Conservation (phyloP, 2,888 invertebrate species). For the Labia minor region DNA sequence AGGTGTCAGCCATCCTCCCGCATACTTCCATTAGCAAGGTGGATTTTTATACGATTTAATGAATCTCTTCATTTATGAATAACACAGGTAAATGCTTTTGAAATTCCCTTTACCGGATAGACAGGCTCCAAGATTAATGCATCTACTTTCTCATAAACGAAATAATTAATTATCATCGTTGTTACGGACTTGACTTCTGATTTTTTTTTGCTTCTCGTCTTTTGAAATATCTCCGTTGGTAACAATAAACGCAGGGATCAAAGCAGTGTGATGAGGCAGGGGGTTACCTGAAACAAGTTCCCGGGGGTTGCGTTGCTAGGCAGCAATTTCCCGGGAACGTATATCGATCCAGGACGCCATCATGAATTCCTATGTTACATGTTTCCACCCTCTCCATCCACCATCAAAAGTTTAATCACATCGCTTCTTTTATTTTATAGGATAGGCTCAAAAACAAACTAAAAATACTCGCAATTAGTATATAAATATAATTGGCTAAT, state of each 20-base stretch:
- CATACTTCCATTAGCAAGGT: neutral
- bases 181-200: too few species aligned
- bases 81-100: neutral
- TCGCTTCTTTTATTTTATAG: too few species aligned
- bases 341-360: neutral
- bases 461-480: too few species aligned
- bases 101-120: neutral
- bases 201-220: too few species aligned
- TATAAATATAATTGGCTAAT: too few species aligned
- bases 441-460: too few species aligned
- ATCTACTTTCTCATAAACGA: neutral
- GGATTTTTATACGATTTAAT: neutral
- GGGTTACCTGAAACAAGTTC: neutral
- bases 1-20: neutral
- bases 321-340: neutral
- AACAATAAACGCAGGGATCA: too few species aligned
- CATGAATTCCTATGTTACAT: neutral
- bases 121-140: neutral
- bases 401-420: neutral
- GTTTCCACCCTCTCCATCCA: neutral
- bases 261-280: too few species aligned
- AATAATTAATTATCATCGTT: neutral
- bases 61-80: neutral
- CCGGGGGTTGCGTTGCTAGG: neutral
- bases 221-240: too few species aligned